Evolutionary conservation across 2,113 vertebrate species (phyloP), one percentile per base, ranked within the genome.

Genomic region (Loxodonta africana): DNA sequence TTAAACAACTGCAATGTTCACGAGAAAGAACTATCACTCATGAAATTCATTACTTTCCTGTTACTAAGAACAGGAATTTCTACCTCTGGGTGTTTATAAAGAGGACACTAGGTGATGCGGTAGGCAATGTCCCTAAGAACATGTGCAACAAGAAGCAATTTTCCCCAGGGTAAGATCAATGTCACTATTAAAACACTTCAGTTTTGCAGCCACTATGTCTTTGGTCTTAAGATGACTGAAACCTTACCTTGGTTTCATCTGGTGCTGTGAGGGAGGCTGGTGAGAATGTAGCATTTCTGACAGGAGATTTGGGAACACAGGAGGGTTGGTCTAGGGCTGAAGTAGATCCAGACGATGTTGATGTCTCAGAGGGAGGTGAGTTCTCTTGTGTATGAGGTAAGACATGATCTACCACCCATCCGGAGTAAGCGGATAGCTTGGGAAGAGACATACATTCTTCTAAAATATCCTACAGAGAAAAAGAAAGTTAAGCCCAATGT

Each of bases 331-430:
- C 86, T 1, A 85, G 25, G 57, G 25, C 67, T 0, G 87, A 63
- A 3, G 91, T 1, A 1, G 93, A 83, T 9, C 84, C 93, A 3
- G 71, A 77, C 0, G 95, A 87, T 0, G 91, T 17, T 1, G 97
- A 94, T 0, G 84, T 81, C 46, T 80, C 48, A 0, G 95, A 96
- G 4, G 51, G 21, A 37, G 83, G 0, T 0, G 8, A 1, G 30
- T 97, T 97, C 65, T 88, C 93, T 46, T 90, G 89, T 0, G 53
- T 30, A 0, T 76, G 89, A 6, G 69, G 95, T 1, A 95, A 10
- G 18, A 99, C 48, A 18, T 96, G 98, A 82, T 99, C 99, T 4
- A 99, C 97, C 28, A 99, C 98, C 99, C 98, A 98, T 60, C 98
- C 98, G 0, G 98, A 98, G 28, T 98, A 98, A 0, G 97, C 44